phyloP scores from a whole-genome alignment of 2,797 vertebrate genomes.

The Fundulus diaphanus region DNA sequence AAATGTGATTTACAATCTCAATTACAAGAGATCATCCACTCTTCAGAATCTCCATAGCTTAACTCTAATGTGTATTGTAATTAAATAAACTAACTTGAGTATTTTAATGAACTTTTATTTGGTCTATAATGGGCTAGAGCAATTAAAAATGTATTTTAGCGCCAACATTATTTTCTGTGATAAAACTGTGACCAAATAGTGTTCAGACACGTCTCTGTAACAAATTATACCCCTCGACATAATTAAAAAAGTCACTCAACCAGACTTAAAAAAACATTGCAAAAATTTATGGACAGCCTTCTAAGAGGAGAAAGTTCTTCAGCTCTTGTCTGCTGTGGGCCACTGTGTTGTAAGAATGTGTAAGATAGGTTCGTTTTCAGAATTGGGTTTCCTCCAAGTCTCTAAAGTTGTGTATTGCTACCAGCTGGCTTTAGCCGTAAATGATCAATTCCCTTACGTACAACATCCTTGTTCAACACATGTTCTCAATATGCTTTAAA shows the following conservation, averaged over 20 bases:
- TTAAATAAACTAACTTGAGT: neutral
- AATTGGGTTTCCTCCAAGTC: conserved; percentile 49
- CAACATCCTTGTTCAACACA: conserved; percentile 54
- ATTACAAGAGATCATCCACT: neutral
- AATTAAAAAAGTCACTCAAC: conserved; percentile 9
- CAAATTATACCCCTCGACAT: conserved; percentile 6
- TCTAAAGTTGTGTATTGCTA: conserved; percentile 52
- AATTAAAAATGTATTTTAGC: neutral
- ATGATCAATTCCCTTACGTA: conserved; percentile 43
- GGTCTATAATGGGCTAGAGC: neutral
- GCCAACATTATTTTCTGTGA: too few relatives aligned
- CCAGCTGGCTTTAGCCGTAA: conserved; percentile 55
- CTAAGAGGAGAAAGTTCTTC: conserved; percentile 26
- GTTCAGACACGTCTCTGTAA: conserved; percentile 1
- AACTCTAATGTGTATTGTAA: neutral
- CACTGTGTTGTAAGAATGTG: conserved; percentile 39
- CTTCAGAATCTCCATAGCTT: conserved; percentile 24
- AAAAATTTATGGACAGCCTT: conserved; percentile 25
- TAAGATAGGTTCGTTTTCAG: conserved; percentile 41
- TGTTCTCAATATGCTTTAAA: conserved; percentile 55
- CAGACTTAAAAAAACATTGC: conserved; percentile 17
- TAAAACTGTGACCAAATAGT: neutral
- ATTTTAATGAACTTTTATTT: conserved; percentile 14
- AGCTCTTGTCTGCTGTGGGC: conserved; percentile 30
- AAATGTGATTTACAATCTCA: conserved; percentile 4